A percentile compares a stretch with the other conserved stretches of the same genome.
These are phyloP conservation scores for Scaptodrosophila lebanonensis DNA, from an alignment of 1,140 invertebrate genomes.

Conservation along the genomic window DNA sequence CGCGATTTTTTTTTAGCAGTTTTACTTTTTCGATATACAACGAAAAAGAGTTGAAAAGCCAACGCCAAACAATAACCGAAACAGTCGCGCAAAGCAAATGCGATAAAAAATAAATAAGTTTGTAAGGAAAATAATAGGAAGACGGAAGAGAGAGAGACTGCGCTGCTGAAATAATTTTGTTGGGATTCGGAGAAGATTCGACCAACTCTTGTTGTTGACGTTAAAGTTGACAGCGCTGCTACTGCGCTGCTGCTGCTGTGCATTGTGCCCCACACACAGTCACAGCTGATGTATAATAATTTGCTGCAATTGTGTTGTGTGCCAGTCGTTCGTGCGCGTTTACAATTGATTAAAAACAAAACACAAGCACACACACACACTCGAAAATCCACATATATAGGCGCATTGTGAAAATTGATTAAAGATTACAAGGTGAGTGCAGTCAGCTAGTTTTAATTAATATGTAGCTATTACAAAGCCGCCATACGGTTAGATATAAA, in stretches of 20 bases:
- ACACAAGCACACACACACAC: constrained; percentile 43
- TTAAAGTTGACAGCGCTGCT: constrained; percentile 5
- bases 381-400: too few species aligned
- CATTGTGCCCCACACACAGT: constrained; percentile 25
- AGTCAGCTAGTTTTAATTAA: constrained; percentile 44
- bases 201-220: constrained; percentile 46
- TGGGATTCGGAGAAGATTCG: constrained; percentile 26
- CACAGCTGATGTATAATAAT: constrained; percentile 70
- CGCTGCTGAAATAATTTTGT: constrained; percentile 20
- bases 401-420: constrained; percentile 63
- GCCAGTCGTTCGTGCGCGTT: constrained; percentile 60
- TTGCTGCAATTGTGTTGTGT: constrained; percentile 58
- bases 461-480: constrained; percentile 30
- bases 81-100: constrained; percentile 33
- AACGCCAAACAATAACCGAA: constrained; percentile 15
- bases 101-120: constrained; percentile 61
- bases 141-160: constrained; percentile 21
- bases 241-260: constrained; percentile 34
- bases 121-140: constrained; percentile 23
- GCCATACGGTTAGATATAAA: constrained; percentile 10
- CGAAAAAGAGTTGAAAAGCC: constrained; percentile 40
- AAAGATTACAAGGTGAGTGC: constrained; percentile 67
- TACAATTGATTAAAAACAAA: constrained; percentile 74
- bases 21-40: constrained; percentile 52
- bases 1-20: constrained; percentile 43